Base-by-base conservation (phyloP, 2,888 invertebrate genomes). In the Drosophila neotestacea region DNA sequence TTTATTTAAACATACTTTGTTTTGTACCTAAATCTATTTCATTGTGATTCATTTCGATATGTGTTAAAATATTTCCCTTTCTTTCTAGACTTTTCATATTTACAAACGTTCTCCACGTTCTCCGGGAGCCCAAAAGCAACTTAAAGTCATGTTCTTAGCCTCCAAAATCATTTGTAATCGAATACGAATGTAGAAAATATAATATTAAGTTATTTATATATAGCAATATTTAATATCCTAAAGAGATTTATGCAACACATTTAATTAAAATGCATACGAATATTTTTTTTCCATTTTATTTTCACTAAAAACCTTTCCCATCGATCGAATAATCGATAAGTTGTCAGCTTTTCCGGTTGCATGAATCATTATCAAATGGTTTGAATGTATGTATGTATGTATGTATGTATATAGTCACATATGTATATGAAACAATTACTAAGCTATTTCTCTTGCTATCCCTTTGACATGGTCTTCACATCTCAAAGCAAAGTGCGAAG, bases 401-500 rank as follows among this genome's bases (percentile, higher is more conserved):
- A 16, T 16, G 16, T 16, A 16, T 16, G 16, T 16, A 16, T 16
- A 16, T 16, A 16, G 16, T 11, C 0, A 44, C 6, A 1, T 22
- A 50, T 16, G 6, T 34, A 11, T 22, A 34, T 34, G 6, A n/a
- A 34, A 30, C 30, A 55, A 47, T 36, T 27, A 0, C 3, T 11
- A 4, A 9, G 11, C 10, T 10, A 30, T 44, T 34, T 55, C n/a
- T 39, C 10, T 46, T 30, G 4, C 2, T 27, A 13, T 36, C 36
- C 46, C 54, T 54, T 54, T 36, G n/a, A 32, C 51, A 44, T 32
- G 7, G 22, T 44, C 32, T 28, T 36, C 61, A 61, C 51, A 34
- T 34, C 28, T 6, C 48, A 34, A 16, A 16, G 47, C 42, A 42
- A 62, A 39, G 46, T 46, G 56, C 30, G 52, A 44, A 48, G 16